Percentiles rank a stretch among this genome's conserved stretches.
These are phyloP conservation scores for Drosophila tani DNA, from an alignment of 1,140 invertebrate species.

Conservation along the genomic window DNA sequence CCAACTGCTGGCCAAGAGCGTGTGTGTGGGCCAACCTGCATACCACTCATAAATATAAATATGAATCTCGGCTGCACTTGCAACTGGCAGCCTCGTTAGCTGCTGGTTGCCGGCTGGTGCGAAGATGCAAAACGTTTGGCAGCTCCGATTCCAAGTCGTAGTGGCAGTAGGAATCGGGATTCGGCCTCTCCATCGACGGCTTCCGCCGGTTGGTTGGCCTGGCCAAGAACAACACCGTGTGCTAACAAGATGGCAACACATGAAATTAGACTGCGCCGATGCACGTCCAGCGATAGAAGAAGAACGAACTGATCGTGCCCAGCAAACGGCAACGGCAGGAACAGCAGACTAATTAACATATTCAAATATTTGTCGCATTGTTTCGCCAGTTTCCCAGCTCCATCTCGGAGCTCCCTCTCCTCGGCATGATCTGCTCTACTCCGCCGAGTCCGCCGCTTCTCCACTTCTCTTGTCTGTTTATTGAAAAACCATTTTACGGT, in stretches of 20 bases:
- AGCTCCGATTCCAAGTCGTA: constrained; percentile 13
- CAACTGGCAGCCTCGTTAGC: constrained; percentile 64
- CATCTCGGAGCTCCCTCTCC: constrained; percentile 14
- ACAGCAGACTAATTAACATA: constrained; percentile 78
- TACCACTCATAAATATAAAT: constrained; percentile 80
- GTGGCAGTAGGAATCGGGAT: background rate
- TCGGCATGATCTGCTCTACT: constrained; percentile 13
- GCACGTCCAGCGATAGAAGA: constrained; percentile 75
- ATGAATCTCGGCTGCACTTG: constrained; percentile 74
- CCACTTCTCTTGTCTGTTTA: constrained; percentile 46
- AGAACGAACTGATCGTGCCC: constrained; percentile 75
- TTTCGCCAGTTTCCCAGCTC: constrained; percentile 59
- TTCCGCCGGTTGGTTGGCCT: constrained; percentile 28
- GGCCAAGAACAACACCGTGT: constrained; percentile 32
- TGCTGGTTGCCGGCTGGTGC: constrained; percentile 45
- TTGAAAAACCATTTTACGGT: constrained; percentile 82
- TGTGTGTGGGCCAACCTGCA: constrained; percentile 62
- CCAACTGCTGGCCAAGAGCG: constrained; percentile 12
- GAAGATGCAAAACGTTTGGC: constrained; percentile 76
- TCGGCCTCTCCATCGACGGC: constrained; percentile 7
- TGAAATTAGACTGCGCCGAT: constrained; percentile 82
- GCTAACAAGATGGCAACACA: constrained; percentile 80
- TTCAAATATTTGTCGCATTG: constrained; percentile 83
- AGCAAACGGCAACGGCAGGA: constrained; percentile 52
- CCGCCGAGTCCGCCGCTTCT: background rate